These are phyloP conservation scores for Mustelus asterias DNA, from an alignment of 2,113 vertebrate species.

Conservation along the genomic window DNA sequence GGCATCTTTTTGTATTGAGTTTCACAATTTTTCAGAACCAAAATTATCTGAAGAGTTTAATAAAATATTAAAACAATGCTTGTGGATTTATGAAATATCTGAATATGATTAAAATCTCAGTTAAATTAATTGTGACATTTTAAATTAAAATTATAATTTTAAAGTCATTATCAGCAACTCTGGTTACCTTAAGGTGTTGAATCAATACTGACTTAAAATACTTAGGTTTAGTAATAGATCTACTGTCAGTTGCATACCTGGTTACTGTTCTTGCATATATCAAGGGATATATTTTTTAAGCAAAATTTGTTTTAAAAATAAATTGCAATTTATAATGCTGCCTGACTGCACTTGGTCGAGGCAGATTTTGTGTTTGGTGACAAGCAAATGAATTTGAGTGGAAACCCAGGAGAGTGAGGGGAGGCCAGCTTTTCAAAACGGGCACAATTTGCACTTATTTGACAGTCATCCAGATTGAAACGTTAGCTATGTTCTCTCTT, in stretches of 20 bases:
- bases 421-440: no score
- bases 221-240: background rate
- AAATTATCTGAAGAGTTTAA: background rate
- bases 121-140: background rate
- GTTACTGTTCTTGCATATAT: background rate
- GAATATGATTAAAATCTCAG: background rate
- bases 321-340: background rate
- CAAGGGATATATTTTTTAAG: background rate
- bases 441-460: no score
- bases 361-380: background rate
- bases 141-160: background rate
- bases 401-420: no score
- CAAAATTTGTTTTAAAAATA: background rate
- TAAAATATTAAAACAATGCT: conserved; percentile 18
- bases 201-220: background rate
- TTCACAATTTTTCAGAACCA: background rate
- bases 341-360: background rate
- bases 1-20: background rate
- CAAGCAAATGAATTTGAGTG: background rate
- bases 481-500: no score
- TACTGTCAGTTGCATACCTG: background rate
- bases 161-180: background rate
- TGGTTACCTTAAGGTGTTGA: background rate
- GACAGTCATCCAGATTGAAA: no score
- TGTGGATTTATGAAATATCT: background rate